Evolutionary conservation across 2,888 invertebrate species (phyloP).

Genomic region (Sericinus montela): DNA sequence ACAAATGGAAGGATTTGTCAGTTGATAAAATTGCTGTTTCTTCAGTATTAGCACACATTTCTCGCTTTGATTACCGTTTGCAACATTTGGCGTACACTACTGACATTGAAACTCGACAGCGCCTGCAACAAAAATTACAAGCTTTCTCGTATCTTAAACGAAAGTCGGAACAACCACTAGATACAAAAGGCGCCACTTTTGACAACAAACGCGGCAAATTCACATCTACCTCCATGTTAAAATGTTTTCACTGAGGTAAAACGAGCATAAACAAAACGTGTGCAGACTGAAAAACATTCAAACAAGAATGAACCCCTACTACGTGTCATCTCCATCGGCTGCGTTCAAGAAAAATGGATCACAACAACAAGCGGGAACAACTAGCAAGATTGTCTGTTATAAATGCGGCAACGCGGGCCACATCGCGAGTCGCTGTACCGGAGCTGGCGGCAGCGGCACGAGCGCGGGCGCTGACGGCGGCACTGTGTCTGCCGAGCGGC

Average conservation of each 20-base stretch:
- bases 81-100: not conserved
- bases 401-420: too few species aligned
- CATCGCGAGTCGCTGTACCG: too few species aligned
- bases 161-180: not conserved
- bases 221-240: not conserved
- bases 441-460: too few species aligned
- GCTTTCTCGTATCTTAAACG: not conserved
- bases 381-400: too few species aligned
- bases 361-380: too few species aligned
- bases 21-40: not conserved
- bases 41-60: not conserved
- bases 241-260: not conserved
- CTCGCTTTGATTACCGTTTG: not conserved
- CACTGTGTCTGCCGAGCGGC: too few species aligned
- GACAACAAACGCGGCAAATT: not conserved
- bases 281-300: too few species aligned
- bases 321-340: too few species aligned
- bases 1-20: not conserved
- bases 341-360: too few species aligned
- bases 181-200: not conserved
- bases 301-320: too few species aligned
- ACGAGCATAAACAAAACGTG: too few species aligned
- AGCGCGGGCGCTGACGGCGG: too few species aligned
- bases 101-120: not conserved
- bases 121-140: not conserved